phyloP scores from a whole-genome alignment of 2,797 vertebrate species.

The Taeniopygia guttata region DNA sequence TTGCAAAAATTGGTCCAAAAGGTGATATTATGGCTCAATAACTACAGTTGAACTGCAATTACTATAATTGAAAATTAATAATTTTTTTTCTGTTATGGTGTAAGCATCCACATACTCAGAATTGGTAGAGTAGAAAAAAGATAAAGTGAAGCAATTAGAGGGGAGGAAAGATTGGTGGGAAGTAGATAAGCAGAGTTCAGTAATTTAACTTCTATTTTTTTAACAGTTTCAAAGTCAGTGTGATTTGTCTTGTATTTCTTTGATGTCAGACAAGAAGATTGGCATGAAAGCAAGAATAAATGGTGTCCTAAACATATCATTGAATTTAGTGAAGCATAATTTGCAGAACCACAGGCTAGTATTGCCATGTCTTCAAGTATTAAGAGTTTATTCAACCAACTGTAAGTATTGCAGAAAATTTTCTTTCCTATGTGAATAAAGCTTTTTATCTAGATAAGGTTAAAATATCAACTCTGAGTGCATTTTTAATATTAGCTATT shows the following conservation, averaged over 20 bases:
- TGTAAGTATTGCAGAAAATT: slow-evolving; percentile 80
- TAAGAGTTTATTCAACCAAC: slow-evolving; percentile 90
- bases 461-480: background rate
- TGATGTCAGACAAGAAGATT: slow-evolving; percentile 90
- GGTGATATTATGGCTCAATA: slow-evolving; percentile 72
- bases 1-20: slow-evolving; percentile 95
- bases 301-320: slow-evolving; percentile 86
- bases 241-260: slow-evolving; percentile 2
- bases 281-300: slow-evolving; percentile 92
- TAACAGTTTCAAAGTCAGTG: background rate
- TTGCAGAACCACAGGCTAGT: slow-evolving; percentile 88
- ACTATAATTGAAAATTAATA: background rate
- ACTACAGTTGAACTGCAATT: no score
- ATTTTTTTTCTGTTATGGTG: background rate
- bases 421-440: background rate
- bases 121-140: background rate
- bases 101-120: background rate
- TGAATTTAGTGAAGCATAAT: slow-evolving; percentile 91
- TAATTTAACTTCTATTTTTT: background rate
- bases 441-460: background rate
- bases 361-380: slow-evolving; percentile 93
- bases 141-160: background rate
- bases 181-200: background rate
- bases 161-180: background rate
- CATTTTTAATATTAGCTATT: background rate